Conservation (phyloP, 2,113 vertebrate genomes). For the Tachuris rubrigastra region DNA sequence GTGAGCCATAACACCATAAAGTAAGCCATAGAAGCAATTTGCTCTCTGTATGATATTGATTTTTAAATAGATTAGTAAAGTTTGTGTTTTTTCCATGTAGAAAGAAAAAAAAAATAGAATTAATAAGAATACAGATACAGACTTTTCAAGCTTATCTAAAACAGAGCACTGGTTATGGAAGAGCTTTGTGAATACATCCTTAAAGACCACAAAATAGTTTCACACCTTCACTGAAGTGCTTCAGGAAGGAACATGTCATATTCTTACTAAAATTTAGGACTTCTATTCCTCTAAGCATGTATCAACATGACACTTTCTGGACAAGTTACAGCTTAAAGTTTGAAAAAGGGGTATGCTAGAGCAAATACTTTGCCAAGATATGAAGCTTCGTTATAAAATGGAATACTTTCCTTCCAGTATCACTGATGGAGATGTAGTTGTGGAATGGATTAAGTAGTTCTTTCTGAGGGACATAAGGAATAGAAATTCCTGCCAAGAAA, state of each 20-base stretch:
- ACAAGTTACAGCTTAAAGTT: neutral
- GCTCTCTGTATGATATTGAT: conserved; percentile 53
- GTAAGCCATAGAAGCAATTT: conserved; percentile 62
- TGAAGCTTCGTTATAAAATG: neutral
- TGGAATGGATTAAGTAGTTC: neutral
- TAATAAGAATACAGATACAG: neutral
- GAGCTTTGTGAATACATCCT: neutral
- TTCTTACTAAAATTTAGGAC: neutral
- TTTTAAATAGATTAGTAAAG: conserved; percentile 66
- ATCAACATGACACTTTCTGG: neutral
- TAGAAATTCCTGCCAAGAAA: neutral
- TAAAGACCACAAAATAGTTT: neutral
- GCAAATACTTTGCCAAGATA: neutral
- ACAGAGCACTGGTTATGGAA: neutral
- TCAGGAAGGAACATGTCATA: neutral
- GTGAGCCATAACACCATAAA: neutral
- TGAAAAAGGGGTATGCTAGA: neutral
- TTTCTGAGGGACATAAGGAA: neutral
- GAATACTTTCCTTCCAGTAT: neutral
- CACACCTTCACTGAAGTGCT: neutral
- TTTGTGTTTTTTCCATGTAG: conserved; percentile 1
- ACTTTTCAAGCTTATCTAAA: neutral
- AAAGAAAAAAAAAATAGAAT: conserved; percentile 31
- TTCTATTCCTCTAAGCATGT: neutral
- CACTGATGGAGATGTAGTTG: neutral